phyloP scores from a whole-genome alignment of 2,888 invertebrate genomes.

The Sphinx pinastri region DNA sequence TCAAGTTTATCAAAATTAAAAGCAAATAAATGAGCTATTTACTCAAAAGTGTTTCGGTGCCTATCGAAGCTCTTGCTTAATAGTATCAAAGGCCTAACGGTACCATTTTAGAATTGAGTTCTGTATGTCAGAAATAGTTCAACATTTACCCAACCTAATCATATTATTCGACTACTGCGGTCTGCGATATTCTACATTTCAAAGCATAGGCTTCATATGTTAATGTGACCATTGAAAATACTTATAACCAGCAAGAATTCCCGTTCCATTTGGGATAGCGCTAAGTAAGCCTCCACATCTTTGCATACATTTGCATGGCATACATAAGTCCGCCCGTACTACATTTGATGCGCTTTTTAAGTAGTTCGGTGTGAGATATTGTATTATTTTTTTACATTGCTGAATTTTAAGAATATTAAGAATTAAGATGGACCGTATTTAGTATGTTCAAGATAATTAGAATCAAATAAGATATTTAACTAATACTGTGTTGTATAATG shows the following conservation, averaged over 20 bases:
- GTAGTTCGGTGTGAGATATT: background rate
- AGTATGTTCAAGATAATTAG: background rate
- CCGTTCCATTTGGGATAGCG: slow-evolving; percentile 11
- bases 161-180: too few species aligned
- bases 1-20: too few species aligned
- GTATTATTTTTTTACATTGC: background rate
- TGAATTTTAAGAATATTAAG: background rate
- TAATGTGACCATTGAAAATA: background rate
- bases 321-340: slow-evolving; percentile 5
- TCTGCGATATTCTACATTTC: too few species aligned
- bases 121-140: too few species aligned
- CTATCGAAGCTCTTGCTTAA: too few species aligned
- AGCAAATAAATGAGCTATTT: too few species aligned
- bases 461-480: too few species aligned
- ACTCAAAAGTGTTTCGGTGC: too few species aligned
- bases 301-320: slow-evolving; percentile 22
- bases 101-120: too few species aligned
- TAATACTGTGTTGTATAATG: too few species aligned
- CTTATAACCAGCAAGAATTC: background rate
- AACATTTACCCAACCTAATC: too few species aligned
- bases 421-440: background rate
- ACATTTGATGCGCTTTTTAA: slow-evolving; percentile 21
- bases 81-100: too few species aligned
- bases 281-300: slow-evolving; percentile 1
- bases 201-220: background rate